Evolutionary conservation across 2,888 invertebrate species (phyloP), one percentile per base, ranked within the genome.

Genomic region (Rhamphomyia laevipes): DNA sequence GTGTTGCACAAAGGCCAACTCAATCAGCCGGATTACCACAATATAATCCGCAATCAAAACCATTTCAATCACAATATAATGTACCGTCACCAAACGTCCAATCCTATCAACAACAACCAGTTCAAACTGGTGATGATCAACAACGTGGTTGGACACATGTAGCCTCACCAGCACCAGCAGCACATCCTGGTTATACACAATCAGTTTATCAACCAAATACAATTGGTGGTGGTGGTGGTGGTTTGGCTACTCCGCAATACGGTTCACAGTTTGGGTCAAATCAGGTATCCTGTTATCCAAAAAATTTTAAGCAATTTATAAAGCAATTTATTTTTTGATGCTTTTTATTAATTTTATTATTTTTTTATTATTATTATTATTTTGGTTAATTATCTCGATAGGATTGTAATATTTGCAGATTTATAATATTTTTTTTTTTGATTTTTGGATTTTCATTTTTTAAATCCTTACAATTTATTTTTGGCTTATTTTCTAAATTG

Each of bases 91-190:
- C 16, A 38, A n/a, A 31, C 45, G 6, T 54, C 51, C 38, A 47
- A 56, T 16, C 56, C 57, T 46, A 54, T 56, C 21, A 42, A 21
- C 42, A n/a, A 42, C 42, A n/a, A 35, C 13, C 9, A 16, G 16
- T n/a, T 21, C 41, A 41, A 51, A 35, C 35, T 35, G 35, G 35
- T 35, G 35, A 4, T 35, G 59, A 60, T 45, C 53, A 62, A 27
- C 23, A 27, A 7, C 23, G 31, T 15, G 53, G 53, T 47, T 56
- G 56, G 56, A 50, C 56, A 10, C 56, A 55, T 31, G 55, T 56
- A 13, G 38, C 46, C 15, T 37, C 52, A n/a, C 46, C 56, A n/a
- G 42, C 45, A 21, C 53, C 52, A 17, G 49, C 52, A 17, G 49
- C 49, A 18, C 48, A 44, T 44, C 33, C 48, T 35, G 53, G 52